Conservation (phyloP, 2,113 vertebrate genomes). For the Cricetomys ansorgei region DNA sequence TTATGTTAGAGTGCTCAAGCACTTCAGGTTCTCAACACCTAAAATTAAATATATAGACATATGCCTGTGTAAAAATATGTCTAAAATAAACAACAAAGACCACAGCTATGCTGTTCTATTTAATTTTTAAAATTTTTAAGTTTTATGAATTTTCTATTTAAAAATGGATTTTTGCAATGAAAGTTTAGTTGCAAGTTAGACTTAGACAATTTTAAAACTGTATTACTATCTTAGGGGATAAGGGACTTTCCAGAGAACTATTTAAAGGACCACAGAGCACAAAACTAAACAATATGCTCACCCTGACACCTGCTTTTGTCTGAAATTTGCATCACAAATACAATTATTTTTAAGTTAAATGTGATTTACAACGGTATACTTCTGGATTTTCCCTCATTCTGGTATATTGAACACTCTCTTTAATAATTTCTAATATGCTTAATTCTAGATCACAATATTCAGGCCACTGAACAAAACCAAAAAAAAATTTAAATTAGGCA, state of each 20-base stretch:
- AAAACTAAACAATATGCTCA: not conserved
- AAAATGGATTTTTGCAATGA: slow-evolving; percentile 33
- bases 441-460: slow-evolving; percentile 44
- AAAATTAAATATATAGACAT: not conserved
- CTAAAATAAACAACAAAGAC: slow-evolving; percentile 41
- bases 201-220: not conserved
- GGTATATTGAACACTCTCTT: slow-evolving; percentile 31
- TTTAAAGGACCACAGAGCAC: not conserved
- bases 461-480: not conserved
- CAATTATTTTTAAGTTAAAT: slow-evolving; percentile 16
- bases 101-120: not conserved
- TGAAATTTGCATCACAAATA: slow-evolving; percentile 45
- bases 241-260: not conserved
- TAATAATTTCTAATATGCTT: slow-evolving; percentile 34
- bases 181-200: slow-evolving; percentile 44
- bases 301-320: not conserved
- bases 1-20: not conserved
- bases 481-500: slow-evolving; percentile 23
- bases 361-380: slow-evolving; percentile 31
- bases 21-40: not conserved
- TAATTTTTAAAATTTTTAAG: slow-evolving; percentile 14
- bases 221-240: slow-evolving; percentile 15
- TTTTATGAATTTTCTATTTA: slow-evolving; percentile 37
- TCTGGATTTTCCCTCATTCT: slow-evolving; percentile 36
- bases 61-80: slow-evolving; percentile 20